Percentiles rank a stretch among this genome's conserved stretches.
phyloP scores from a whole-genome alignment of 1,140 invertebrate species.

The Trinorchestia longiramus region DNA sequence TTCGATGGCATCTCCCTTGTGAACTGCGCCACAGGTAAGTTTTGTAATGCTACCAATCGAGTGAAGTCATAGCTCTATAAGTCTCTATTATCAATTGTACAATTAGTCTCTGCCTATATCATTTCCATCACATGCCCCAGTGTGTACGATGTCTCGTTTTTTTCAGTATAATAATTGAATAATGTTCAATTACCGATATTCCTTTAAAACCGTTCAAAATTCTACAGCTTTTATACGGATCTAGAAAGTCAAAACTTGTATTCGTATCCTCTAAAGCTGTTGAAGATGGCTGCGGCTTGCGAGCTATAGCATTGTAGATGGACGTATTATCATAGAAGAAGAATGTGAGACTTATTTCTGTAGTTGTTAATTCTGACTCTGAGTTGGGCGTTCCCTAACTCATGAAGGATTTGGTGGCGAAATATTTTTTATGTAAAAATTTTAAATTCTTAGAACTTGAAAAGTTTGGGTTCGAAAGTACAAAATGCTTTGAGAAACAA shows the following conservation, averaged over 20 bases:
- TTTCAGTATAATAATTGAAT: neutral
- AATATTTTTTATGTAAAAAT: no score
- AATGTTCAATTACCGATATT: neutral
- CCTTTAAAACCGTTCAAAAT: neutral
- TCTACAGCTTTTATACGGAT: neutral
- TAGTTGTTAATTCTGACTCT: no score
- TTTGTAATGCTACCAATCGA: neutral
- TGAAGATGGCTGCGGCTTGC: neutral
- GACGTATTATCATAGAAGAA: no score
- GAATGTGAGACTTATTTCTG: no score
- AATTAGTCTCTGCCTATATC: neutral
- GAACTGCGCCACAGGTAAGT: conserved; percentile 30
- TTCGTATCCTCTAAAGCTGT: neutral
- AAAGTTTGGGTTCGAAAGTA: no score
- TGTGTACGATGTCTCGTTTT: neutral
- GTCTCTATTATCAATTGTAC: neutral
- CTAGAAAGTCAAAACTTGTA: neutral
- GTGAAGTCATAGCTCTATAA: neutral
- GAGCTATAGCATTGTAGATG: no score
- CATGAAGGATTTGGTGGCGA: no score
- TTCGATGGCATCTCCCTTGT: conserved; percentile 16
- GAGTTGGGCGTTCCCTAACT: no score
- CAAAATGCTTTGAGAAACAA: no score
- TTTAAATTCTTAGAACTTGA: no score
- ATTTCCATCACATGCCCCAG: neutral